These are phyloP conservation scores for Bradypus variegatus DNA, from an alignment of 2,797 vertebrate species.

Conservation along the genomic window DNA sequence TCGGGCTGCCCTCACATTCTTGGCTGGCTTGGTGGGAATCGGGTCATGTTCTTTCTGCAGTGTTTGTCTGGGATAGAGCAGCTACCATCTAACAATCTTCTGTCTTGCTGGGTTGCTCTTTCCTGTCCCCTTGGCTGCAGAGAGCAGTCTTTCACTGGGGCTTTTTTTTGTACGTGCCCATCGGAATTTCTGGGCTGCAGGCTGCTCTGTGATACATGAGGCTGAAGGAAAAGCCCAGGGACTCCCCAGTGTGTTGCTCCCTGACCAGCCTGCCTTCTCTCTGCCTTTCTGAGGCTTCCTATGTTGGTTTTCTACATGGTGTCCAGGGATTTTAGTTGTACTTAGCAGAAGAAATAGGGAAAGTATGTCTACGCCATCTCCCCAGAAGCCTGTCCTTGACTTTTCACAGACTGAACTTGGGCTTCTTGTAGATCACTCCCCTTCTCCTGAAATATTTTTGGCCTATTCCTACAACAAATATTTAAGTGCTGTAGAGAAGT, in stretches of 20 bases:
- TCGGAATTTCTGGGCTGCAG: neutral
- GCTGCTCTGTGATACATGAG: neutral
- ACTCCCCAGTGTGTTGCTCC: neutral
- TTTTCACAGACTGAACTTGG: neutral
- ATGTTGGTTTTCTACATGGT: neutral
- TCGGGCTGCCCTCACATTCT: neutral
- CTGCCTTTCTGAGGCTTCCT: neutral
- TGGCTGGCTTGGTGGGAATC: neutral
- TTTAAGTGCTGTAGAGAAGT: accelerated
- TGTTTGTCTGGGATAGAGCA: neutral
- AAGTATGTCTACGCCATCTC: neutral
- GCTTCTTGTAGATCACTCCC: neutral
- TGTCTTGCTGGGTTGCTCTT: neutral
- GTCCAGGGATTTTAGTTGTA: neutral
- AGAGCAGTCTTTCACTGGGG: neutral
- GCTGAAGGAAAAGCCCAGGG: neutral
- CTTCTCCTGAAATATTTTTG: neutral
- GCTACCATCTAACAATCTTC: too few relatives aligned
- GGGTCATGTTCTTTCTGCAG: too few relatives aligned
- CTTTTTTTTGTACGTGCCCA: neutral
- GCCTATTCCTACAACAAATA: neutral
- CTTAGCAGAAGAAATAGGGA: neutral
- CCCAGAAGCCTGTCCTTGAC: neutral
- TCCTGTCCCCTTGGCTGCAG: neutral
- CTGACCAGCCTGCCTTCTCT: too few relatives aligned